These are phyloP conservation scores for Galeruca laticollis DNA, from an alignment of 2,888 invertebrate genomes.

Conservation along the genomic window DNA sequence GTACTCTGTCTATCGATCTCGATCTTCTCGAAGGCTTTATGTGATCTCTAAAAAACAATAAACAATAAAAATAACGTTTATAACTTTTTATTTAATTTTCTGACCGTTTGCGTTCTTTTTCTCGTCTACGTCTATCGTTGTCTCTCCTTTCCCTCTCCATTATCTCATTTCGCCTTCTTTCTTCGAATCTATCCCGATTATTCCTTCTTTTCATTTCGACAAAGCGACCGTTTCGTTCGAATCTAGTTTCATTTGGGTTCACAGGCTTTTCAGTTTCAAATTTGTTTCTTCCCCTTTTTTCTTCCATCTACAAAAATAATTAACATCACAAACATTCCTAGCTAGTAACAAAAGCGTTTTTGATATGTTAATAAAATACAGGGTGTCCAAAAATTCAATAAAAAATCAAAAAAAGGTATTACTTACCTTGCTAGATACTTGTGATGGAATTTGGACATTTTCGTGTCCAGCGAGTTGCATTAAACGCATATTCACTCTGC, in stretches of 20 bases:
- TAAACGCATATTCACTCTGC: slow-evolving; percentile 49
- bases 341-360: too few species aligned
- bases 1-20: slow-evolving; percentile 56
- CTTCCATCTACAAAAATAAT: slow-evolving; percentile 40
- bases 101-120: slow-evolving; percentile 37
- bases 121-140: slow-evolving; percentile 35
- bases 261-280: slow-evolving; percentile 63
- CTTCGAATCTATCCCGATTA: slow-evolving; percentile 31
- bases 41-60: slow-evolving; percentile 33
- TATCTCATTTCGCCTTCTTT: slow-evolving; percentile 19
- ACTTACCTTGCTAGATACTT: slow-evolving; percentile 37
- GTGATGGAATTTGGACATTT: slow-evolving; percentile 36
- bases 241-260: slow-evolving; percentile 29
- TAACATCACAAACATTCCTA: too few species aligned
- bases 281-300: slow-evolving; percentile 60
- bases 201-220: slow-evolving; percentile 35
- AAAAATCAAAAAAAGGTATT: neutral
- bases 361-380: too few species aligned
- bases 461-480: slow-evolving; percentile 52
- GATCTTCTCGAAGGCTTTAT: slow-evolving; percentile 53
- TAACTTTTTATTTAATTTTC: neutral
- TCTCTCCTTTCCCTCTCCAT: slow-evolving; percentile 34
- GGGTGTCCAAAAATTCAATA: too few species aligned
- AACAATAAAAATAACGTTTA: neutral
- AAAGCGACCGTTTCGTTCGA: slow-evolving; percentile 38